Evolutionary conservation across 1,140 invertebrate species (phyloP).

Genomic region (Diorhabda elongata): DNA sequence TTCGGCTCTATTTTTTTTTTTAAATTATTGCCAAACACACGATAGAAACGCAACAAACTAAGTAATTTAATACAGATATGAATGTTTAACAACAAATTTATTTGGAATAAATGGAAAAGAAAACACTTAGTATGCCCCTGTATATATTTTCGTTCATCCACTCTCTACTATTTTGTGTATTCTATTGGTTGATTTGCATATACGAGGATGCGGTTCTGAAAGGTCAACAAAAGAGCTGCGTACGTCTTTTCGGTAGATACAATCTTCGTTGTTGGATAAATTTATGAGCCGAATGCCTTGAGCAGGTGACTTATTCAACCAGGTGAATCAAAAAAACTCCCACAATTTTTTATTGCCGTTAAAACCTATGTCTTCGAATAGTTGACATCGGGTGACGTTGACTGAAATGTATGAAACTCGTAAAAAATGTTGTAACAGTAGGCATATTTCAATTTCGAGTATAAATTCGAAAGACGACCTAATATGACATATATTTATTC

Average conservation of each 20-base stretch:
- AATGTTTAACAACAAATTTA: too few relatives aligned
- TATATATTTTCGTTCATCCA: too few relatives aligned
- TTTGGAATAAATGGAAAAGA: too few relatives aligned
- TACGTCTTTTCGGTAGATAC: background rate
- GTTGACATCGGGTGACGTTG: background rate
- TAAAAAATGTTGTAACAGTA: background rate
- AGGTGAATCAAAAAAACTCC: conserved; percentile 1
- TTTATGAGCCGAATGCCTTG: background rate
- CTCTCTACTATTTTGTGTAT: background rate
- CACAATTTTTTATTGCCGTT: conserved; percentile 2
- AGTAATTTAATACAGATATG: too few relatives aligned
- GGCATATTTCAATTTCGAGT: background rate
- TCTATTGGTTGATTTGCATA: conserved; percentile 1
- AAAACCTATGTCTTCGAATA: background rate
- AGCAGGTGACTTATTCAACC: conserved; percentile 1
- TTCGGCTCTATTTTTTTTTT: too few relatives aligned
- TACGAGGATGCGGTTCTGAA: background rate
- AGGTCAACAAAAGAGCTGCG: background rate
- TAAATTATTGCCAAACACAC: too few relatives aligned
- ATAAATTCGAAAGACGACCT: background rate
- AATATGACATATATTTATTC: too few relatives aligned
- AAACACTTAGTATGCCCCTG: too few relatives aligned
- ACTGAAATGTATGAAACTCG: background rate
- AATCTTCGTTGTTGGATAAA: background rate
- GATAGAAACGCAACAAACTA: too few relatives aligned